These are phyloP conservation scores for Chamaetylas fuelleborni DNA, from an alignment of 2,113 vertebrate genomes.

Conservation along the genomic window DNA sequence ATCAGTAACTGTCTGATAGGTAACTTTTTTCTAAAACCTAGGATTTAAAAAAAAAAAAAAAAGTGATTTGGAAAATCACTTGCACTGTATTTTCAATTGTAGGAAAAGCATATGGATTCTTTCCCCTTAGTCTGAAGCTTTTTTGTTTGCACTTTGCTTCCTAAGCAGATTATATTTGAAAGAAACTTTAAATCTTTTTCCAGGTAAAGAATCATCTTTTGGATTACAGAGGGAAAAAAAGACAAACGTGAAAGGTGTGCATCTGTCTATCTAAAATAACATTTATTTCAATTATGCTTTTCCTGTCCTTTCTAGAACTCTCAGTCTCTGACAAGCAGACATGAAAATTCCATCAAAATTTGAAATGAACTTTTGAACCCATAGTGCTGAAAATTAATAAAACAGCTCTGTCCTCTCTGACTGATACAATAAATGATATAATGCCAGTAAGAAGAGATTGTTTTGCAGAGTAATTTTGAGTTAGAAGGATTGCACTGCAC, in stretches of 20 bases:
- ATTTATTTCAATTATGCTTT: background rate
- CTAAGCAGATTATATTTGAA: background rate
- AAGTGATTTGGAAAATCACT: background rate
- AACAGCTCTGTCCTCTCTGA: background rate
- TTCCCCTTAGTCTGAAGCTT: background rate
- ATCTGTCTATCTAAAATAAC: background rate
- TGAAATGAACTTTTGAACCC: background rate
- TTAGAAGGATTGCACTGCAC: background rate
- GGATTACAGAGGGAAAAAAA: background rate
- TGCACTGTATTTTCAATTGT: background rate
- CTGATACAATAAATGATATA: background rate
- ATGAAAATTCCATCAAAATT: background rate
- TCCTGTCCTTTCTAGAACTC: background rate
- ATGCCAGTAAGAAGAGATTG: background rate
- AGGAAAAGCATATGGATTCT: background rate
- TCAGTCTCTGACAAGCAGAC: background rate
- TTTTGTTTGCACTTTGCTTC: background rate
- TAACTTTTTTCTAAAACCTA: background rate
- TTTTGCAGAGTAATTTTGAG: background rate
- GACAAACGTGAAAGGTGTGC: background rate
- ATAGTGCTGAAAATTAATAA: background rate
- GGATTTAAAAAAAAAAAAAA: background rate
- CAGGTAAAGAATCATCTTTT: background rate
- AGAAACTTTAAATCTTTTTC: background rate
- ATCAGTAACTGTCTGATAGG: background rate